Evolutionary conservation across 2,113 vertebrate species (phyloP), one percentile per base, ranked within the genome.

Genomic region (Cathartes aura): DNA sequence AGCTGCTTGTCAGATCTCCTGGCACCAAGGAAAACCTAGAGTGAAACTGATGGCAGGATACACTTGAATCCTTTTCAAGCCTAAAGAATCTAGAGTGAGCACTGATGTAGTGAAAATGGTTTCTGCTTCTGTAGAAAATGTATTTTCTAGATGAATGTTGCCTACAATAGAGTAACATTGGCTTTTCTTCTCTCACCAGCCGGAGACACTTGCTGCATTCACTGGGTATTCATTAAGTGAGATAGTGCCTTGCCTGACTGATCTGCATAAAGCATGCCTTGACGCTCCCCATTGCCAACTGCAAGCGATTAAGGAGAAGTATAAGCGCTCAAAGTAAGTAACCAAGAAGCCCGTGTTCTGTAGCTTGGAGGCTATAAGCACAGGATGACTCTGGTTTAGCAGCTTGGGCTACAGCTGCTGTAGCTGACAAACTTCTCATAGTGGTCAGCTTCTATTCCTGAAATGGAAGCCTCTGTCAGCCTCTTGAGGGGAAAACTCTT

Each of bases 291-390:
- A 72, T 83, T 97, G 90, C 26, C 98, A 98, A 34, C 99, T 99
- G 80, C 99, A 99, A 95, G 98, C 99, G 2, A 98, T 99, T 92
- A 98, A 98, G 84, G 98, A 99, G 64, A 99, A 99, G 75, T 99
- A 99, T 87, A 99, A 98, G 95, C 95, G 93, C 72, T 95, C 98
- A 22, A 99, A 98, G 99, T 99, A 98, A 99, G 99, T 98, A 76
- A 36, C 34, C 10, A 36, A 34, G 71, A 32, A 75, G 24, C 34
- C 19, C 40, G 5, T 29, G 20, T 42, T 93, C 15, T 78, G 8
- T 45, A 32, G 23, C 64, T 63, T 74, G 36, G 4, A 34, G 20
- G 20, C 23, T 67, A 5, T 50, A 75, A 55, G 48, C 30, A 59
- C 9, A 27, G 14, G 17, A 11, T 89, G 26, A 43, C 16, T 62